Percentiles rank a stretch among this genome's conserved stretches.
These are phyloP conservation scores for Amniataba percoides DNA, from an alignment of 2,797 vertebrate species.

Conservation along the genomic window DNA sequence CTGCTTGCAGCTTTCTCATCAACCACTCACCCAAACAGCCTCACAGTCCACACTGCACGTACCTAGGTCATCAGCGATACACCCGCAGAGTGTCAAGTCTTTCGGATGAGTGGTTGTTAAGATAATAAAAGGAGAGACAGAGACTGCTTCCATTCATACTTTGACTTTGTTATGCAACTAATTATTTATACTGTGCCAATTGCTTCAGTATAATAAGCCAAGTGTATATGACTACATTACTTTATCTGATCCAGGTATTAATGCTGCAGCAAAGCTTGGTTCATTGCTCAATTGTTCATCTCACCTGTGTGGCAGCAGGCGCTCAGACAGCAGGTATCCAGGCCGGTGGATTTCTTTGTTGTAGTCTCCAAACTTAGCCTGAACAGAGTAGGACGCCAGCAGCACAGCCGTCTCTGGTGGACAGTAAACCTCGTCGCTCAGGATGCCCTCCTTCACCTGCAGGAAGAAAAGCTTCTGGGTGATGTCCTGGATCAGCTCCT, in stretches of 20 bases:
- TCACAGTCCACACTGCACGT: no score
- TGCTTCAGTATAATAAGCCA: not conserved
- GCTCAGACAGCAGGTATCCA: slow-evolving; percentile 93
- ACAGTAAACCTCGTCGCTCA: slow-evolving; percentile 96
- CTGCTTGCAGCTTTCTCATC: no score
- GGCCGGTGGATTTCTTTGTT: slow-evolving; percentile 89
- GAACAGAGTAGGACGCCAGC: slow-evolving; percentile 95
- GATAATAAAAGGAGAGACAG: no score
- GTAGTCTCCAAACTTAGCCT: slow-evolving; percentile 96
- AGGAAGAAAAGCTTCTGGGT: slow-evolving; percentile 99
- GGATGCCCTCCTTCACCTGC: slow-evolving; percentile 95
- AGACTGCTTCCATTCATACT: no score
- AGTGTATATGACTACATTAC: not conserved
- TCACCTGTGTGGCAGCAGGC: slow-evolving; percentile 94
- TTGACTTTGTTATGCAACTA: not conserved
- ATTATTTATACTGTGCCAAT: not conserved
- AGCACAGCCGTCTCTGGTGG: slow-evolving; percentile 97
- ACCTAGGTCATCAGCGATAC: no score
- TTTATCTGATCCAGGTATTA: not conserved
- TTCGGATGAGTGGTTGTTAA: no score
- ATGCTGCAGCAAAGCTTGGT: not conserved
- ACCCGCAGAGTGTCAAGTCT: no score
- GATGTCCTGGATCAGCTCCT: slow-evolving; percentile 97
- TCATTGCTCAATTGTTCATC: not conserved
- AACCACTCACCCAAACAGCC: no score